A percentile compares a stretch with the other conserved stretches of the same genome.
These are phyloP conservation scores for Steatocranus sp. DNA, from an alignment of 2,797 vertebrate species.

Conservation along the genomic window DNA sequence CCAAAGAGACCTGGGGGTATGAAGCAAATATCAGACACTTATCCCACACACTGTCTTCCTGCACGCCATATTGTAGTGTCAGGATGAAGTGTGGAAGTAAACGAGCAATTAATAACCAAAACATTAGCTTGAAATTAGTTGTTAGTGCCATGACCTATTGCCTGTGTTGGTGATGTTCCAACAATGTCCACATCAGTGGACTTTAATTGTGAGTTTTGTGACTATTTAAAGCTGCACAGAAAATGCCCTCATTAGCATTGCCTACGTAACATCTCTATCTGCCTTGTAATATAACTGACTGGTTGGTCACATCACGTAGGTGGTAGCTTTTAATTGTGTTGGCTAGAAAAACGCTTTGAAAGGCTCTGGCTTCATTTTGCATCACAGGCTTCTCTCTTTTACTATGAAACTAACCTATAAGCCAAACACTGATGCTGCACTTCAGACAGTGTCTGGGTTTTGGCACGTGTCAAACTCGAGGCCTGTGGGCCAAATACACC, in stretches of 20 bases:
- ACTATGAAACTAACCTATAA: neutral
- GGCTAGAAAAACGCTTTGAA: neutral
- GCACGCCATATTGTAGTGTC: no score
- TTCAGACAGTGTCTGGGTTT: neutral
- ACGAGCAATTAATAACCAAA: neutral
- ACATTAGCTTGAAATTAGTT: neutral
- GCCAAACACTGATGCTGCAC: neutral
- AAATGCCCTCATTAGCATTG: neutral
- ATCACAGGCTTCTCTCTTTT: neutral
- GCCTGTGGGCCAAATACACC: neutral
- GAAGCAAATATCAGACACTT: neutral
- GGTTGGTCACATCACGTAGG: neutral
- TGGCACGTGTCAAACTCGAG: neutral
- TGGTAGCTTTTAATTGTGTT: neutral
- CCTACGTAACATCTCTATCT: neutral
- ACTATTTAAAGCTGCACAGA: neutral
- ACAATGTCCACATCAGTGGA: neutral
- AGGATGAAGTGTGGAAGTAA: neutral
- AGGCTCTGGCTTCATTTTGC: neutral
- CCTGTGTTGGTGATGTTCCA: neutral
- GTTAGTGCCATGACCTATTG: neutral
- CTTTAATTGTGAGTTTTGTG: neutral
- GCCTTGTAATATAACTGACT: neutral
- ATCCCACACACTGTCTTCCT: neutral
- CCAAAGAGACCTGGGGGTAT: accelerated